These are phyloP conservation scores for Phoeniculus purpureus DNA, from an alignment of 2,797 vertebrate species.

Conservation along the genomic window DNA sequence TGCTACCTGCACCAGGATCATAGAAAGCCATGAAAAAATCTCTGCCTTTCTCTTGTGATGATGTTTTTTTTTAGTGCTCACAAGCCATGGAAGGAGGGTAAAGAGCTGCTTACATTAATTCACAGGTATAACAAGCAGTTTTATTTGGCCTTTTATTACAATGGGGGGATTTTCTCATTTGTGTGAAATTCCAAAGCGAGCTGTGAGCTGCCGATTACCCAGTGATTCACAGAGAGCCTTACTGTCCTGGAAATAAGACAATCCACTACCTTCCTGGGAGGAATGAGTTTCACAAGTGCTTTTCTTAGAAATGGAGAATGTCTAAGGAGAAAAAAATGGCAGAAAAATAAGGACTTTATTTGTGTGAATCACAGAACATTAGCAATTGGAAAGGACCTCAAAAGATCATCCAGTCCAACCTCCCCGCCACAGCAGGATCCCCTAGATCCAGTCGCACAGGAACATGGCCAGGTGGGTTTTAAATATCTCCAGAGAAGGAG, in stretches of 20 bases:
- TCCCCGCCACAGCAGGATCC: too few relatives aligned
- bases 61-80: neutral
- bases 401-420: too few relatives aligned
- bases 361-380: neutral
- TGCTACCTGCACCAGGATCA: conserved; percentile 25
- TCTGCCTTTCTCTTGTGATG: neutral
- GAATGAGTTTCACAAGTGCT: neutral
- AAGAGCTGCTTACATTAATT: neutral
- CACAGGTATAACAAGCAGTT: neutral
- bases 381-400: too few relatives aligned
- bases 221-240: neutral
- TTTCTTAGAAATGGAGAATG: neutral
- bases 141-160: neutral
- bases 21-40: conserved; percentile 26
- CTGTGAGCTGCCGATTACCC: neutral
- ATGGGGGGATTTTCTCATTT: neutral
- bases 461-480: too few relatives aligned
- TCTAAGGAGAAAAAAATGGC: neutral
- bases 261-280: neutral
- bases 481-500: too few relatives aligned
- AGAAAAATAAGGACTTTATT: neutral
- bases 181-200: neutral
- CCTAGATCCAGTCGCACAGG: too few relatives aligned
- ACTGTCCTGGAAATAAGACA: neutral
- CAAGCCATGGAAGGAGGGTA: neutral